Evolutionary conservation across 2,113 vertebrate species (phyloP), one percentile per base, ranked within the genome.

Genomic region (Lota lota): DNA sequence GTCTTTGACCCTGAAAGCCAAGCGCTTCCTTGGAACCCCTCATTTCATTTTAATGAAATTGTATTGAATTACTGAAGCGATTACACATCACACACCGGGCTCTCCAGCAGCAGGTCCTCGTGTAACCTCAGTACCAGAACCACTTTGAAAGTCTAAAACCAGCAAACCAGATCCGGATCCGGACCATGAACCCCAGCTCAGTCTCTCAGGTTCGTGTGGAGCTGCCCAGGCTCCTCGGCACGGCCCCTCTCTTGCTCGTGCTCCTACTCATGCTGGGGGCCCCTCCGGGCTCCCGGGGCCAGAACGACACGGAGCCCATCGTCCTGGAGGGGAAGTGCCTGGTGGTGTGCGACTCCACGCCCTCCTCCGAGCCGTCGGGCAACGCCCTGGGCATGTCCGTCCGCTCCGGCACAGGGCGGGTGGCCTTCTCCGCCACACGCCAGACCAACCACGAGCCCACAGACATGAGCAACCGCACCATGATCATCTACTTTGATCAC

Each of bases 401-500:
- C 0, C 91, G 92, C 54, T 92, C 92, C 0, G 90, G 91, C 65
- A 90, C 90, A 0, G 91, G 91, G 0, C 84, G 92, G 1, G 91
- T 93, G 64, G 92, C 92, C 72, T 93, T 93, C 73, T 93, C 92
- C 0, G 92, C 88, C 77, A 92, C 90, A 67, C 89, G 92, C 36
- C 91, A 92, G 81, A 93, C 92, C 54, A 93, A 93, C 85, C 92
- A 93, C 5, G 92, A 93, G 73, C 91, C 92, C 61, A 93, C 92
- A 0, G 91, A 93, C 79, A 93, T 92, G 91, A 92, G 91, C 88
- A 93, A 93, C 75, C 91, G 90, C 73, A 93, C 91, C 68, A 93
- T 93, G 91, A 92, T 92, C 84, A 93, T 93, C 89, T 92, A 93
- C 82, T 93, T 93, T 67, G 91, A 93, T 74, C 91, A 93, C 76